Evolutionary conservation across 2,888 invertebrate species (phyloP).

Genomic region (Drosophila austrosaltans): DNA sequence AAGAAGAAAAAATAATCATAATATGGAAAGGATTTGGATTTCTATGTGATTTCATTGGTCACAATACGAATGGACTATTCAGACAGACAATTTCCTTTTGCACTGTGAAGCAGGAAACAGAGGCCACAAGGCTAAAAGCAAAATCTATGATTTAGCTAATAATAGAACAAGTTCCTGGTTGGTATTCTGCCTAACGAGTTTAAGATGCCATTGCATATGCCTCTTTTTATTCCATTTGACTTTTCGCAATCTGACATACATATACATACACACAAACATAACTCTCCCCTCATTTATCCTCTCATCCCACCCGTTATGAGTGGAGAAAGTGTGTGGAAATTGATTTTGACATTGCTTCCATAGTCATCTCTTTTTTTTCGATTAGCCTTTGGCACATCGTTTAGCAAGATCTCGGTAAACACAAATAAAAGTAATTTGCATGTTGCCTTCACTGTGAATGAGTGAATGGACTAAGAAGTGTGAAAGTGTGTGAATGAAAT

Average conservation of each 20-base stretch:
- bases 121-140: conserved; percentile 10
- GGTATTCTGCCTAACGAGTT: conserved; percentile 1
- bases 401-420: neutral
- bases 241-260: neutral
- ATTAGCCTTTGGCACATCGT: conserved; percentile 3
- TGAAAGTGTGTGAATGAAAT: neutral
- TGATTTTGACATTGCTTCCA: neutral
- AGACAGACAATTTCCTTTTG: conserved; percentile 53
- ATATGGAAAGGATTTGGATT: conserved; percentile 3
- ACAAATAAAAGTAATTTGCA: neutral
- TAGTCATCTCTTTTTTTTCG: conserved; percentile 2
- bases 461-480: neutral
- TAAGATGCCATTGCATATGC: neutral
- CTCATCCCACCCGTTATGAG: neutral
- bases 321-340: neutral
- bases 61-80: neutral
- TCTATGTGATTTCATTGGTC: neutral
- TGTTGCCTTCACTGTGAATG: neutral
- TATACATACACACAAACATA: no score
- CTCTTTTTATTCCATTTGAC: neutral
- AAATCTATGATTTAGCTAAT: conserved; percentile 40
- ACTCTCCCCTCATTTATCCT: no score
- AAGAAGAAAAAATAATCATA: neutral
- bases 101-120: conserved; percentile 35
- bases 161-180: neutral